Evolutionary conservation across 2,113 vertebrate genomes (phyloP).

Genomic region (Corythornis vintsioides): DNA sequence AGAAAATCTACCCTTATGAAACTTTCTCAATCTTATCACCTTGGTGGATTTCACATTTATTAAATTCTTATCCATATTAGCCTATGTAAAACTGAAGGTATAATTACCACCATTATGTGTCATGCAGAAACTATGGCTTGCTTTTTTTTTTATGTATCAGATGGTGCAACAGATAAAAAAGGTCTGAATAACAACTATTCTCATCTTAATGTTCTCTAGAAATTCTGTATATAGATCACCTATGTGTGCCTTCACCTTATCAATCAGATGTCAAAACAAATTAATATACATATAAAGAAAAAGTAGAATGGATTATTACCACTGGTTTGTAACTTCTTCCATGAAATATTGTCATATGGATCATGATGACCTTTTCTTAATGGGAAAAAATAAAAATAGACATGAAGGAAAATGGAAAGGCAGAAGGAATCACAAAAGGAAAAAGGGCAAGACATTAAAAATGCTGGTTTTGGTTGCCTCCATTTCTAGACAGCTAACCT

Average conservation of each 20-base stretch:
- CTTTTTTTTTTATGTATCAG: neutral
- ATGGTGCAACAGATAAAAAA: neutral
- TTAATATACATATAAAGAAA: neutral
- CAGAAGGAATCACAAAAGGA: neutral
- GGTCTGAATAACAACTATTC: neutral
- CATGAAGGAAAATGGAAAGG: neutral
- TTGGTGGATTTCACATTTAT: conserved; percentile 71
- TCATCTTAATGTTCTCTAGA: neutral
- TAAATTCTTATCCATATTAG: conserved; percentile 71
- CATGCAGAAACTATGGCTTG: neutral
- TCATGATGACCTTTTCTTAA: neutral
- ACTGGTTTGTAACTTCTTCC: neutral
- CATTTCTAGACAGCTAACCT: neutral
- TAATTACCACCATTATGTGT: conserved; percentile 61
- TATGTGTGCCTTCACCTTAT: neutral
- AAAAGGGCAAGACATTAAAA: neutral
- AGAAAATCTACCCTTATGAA: conserved; percentile 56
- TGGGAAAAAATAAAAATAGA: neutral
- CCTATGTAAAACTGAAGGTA: conserved; percentile 58
- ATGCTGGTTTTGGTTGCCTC: neutral
- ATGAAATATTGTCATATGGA: neutral
- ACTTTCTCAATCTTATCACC: conserved; percentile 61
- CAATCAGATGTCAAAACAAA: neutral
- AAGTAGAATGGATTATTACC: neutral
- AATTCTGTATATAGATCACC: neutral